Conservation (phyloP, 2,113 vertebrate species). For the Solea solea region DNA sequence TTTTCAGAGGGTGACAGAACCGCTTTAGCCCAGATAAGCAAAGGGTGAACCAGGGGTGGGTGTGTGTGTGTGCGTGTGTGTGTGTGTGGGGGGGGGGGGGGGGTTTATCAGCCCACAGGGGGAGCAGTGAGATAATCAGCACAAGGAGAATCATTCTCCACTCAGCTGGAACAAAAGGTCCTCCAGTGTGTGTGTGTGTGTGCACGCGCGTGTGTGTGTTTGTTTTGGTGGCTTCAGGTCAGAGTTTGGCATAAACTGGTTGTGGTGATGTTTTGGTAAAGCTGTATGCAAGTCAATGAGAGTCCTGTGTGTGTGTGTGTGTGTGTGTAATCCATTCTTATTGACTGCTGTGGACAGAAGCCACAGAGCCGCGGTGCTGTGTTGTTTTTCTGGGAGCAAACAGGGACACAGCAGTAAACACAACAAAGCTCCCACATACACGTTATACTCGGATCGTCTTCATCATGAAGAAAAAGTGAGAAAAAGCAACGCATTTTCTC, state of each 20-base stretch:
- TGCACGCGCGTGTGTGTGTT: conserved; percentile 42
- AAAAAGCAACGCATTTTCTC: too few species aligned
- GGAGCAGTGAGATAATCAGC: conserved; percentile 67
- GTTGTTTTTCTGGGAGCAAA: conserved; percentile 3
- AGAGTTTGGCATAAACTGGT: background rate
- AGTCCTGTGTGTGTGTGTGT: background rate
- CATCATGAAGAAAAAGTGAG: too few species aligned
- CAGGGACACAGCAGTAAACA: conserved; percentile 9
- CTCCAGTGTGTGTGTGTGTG: conserved; percentile 47
- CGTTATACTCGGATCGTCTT: too few species aligned
- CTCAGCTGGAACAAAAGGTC: conserved; percentile 72
- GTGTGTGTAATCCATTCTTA: conserved; percentile 8
- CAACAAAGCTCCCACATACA: background rate
- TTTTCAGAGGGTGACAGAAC: conserved; percentile 47
- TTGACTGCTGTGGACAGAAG: conserved; percentile 17
- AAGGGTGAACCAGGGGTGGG: background rate
- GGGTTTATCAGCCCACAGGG: conserved; percentile 27
- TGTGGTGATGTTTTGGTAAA: conserved; percentile 2
- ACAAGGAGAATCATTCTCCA: conserved; percentile 72
- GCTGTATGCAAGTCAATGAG: too few species aligned
- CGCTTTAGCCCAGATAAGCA: conserved; percentile 54
- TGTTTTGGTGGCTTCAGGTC: conserved; percentile 18
- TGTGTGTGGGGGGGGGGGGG: background rate
- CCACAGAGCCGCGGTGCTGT: conserved; percentile 6
- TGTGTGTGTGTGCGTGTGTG: too few species aligned